Base-by-base conservation (phyloP, 1,140 invertebrate species). In the Eueides isabella region DNA sequence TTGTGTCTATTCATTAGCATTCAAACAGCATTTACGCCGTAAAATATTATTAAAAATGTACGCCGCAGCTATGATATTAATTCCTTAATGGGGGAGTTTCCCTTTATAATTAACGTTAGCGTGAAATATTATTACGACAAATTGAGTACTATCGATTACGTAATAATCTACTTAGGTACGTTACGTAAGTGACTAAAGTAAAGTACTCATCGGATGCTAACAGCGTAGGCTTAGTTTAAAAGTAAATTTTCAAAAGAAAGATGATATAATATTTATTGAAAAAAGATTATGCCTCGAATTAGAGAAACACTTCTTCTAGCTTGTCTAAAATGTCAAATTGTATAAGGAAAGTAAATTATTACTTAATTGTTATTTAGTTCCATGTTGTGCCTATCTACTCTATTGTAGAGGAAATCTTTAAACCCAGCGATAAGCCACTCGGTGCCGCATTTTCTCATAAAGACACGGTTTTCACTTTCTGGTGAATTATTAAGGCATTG, bases 91-190 rank as follows among this genome's bases (percentile, higher is more conserved):
- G 26, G 26, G 26, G 9, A 26, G 7, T 55, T 7, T 19, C 19
- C 48, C 48, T 55, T 55, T 55, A 55, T 55, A 55, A 55, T 55
- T 55, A 55, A 55, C 48, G 48, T 55, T 55, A 55, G 48, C 48
- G 23, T 55, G 48, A 55, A 55, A 55, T 23, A 55, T 55, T 19
- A 55, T 55, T 26, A 55, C 19, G n/a, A 55, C 48, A 26, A 55
- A 55, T 55, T 12, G 48, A 55, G 48, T 55, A 55, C 48, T 55
- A 55, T 55, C 48, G 48, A 55, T 55, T 55, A 55, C 48, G 23
- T 55, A 2, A 55, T 55, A 55, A 55, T 55, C 19, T 55, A 55
- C 48, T 55, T 55, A 55, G 48, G 9, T 55, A 55, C 9, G 19
- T 55, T 55, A 55, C 23, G 48, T 55, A 55, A 55, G 48, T 55